Evolutionary conservation across 1,140 invertebrate genomes (phyloP).

Genomic region (Wiebesia pumilae): DNA sequence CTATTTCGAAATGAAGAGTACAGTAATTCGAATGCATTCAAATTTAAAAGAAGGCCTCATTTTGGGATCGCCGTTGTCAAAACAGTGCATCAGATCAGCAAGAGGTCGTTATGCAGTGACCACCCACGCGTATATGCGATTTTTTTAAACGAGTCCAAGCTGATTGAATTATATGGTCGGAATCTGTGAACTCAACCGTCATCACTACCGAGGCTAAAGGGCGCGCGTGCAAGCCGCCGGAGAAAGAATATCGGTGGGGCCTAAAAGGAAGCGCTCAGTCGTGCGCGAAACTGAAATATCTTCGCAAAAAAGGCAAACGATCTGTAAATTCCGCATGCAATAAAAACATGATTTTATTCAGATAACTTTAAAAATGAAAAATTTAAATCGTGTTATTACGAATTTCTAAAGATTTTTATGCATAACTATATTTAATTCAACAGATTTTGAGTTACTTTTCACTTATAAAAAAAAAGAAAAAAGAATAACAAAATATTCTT

Average conservation of each 20-base stretch:
- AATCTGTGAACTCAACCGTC: background rate
- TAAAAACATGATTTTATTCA: too few species aligned
- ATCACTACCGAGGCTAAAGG: too few species aligned
- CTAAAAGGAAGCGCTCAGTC: background rate
- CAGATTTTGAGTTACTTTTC: too few species aligned
- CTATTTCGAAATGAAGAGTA: background rate
- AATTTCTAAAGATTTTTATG: too few species aligned
- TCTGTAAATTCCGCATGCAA: background rate
- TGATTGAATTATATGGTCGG: constrained; percentile 58
- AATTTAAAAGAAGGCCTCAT: too few species aligned
- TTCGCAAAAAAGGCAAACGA: background rate
- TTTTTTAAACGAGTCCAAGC: constrained; percentile 52
- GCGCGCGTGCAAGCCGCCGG: background rate
- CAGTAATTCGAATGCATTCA: background rate
- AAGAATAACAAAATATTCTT: too few species aligned
- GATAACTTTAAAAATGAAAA: too few species aligned
- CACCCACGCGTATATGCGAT: constrained; percentile 32
- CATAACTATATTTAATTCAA: too few species aligned
- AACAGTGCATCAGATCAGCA: constrained; percentile 65
- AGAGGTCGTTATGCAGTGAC: background rate
- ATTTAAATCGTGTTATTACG: too few species aligned
- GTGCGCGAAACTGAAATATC: background rate
- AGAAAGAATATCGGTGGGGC: constrained; percentile 7
- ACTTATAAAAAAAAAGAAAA: too few species aligned
- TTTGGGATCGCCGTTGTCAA: constrained; percentile 26